phyloP scores from a whole-genome alignment of 2,888 invertebrate genomes.

The Cremastinae sp. region DNA sequence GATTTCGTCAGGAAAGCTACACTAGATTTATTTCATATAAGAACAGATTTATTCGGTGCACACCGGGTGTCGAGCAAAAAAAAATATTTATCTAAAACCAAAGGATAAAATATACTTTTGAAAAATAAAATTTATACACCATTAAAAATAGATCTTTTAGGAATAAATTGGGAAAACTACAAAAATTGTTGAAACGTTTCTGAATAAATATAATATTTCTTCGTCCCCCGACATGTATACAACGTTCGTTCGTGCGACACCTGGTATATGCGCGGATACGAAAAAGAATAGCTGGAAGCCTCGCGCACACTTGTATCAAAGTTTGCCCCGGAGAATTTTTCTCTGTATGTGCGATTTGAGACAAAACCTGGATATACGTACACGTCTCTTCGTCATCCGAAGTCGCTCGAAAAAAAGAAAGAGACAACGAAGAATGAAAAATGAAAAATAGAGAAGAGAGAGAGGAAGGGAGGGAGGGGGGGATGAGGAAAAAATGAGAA shows the following conservation, averaged over 20 bases:
- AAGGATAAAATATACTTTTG: no score
- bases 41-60: background rate
- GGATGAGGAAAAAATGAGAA: background rate
- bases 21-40: background rate
- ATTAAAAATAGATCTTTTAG: no score
- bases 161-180: no score
- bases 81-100: no score
- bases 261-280: no score
- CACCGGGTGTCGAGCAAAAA: no score
- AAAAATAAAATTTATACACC: no score
- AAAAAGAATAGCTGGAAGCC: background rate
- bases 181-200: no score
- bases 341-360: background rate
- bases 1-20: background rate
- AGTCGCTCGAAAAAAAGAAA: conserved; percentile 2
- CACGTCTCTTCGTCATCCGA: conserved; percentile 2
- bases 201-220: no score
- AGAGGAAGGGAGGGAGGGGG: background rate
- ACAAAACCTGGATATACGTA: background rate
- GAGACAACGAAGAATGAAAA: background rate
- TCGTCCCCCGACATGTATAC: no score
- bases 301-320: background rate
- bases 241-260: no score
- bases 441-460: no score
- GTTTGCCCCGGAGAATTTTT: background rate